A percentile compares a stretch with the other conserved stretches of the same genome.
Conservation (phyloP, 2,797 vertebrate species). For the Pangasius larnaudii region DNA sequence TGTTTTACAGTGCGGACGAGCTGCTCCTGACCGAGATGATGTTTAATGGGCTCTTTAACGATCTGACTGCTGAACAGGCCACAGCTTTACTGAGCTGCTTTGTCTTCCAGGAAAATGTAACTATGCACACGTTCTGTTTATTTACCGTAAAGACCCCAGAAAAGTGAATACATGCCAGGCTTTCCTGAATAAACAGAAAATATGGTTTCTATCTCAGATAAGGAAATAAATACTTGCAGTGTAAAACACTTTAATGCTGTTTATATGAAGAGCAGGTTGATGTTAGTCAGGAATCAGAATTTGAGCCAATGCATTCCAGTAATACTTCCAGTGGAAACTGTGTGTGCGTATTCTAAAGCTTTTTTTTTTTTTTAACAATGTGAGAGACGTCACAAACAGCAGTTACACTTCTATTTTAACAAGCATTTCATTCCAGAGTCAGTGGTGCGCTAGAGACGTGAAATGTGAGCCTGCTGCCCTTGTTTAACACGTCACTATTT, state of each 20-base stretch:
- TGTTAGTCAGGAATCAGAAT: not conserved
- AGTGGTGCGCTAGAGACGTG: too few relatives aligned
- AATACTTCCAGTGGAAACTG: not conserved
- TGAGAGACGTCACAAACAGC: not conserved
- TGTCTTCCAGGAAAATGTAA: conserved; percentile 98
- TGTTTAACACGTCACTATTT: not conserved
- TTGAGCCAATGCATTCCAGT: not conserved
- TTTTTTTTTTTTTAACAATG: not conserved
- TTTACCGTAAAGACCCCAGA: not conserved
- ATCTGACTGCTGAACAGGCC: conserved; percentile 90
- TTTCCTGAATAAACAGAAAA: not conserved
- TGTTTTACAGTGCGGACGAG: conserved; percentile 87
- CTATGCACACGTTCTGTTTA: not conserved
- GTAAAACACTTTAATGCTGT: not conserved
- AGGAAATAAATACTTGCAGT: too few relatives aligned
- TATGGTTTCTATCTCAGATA: not conserved
- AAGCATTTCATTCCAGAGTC: not conserved
- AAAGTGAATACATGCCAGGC: not conserved
- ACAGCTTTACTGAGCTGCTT: conserved; percentile 95
- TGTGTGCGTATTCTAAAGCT: not conserved
- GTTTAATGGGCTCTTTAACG: conserved; percentile 97
- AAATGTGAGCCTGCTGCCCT: not conserved
- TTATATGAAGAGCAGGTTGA: not conserved
- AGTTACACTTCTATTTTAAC: not conserved
- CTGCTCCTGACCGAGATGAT: conserved; percentile 97